These are phyloP conservation scores for Stenurella melanura DNA, from an alignment of 2,888 invertebrate genomes.

Conservation along the genomic window DNA sequence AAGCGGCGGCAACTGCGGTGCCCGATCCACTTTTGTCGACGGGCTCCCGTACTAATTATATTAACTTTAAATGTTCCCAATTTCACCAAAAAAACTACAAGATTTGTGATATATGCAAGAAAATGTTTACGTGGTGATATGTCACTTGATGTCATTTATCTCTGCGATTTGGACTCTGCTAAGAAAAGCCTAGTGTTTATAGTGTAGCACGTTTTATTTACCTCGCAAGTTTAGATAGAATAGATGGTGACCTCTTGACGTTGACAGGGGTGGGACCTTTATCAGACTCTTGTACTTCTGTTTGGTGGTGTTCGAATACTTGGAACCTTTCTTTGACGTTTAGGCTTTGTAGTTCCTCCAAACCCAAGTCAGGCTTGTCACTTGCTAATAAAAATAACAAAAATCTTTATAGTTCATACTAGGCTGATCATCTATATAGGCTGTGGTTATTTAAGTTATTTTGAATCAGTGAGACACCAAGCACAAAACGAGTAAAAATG, in stretches of 20 bases:
- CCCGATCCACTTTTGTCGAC: no score
- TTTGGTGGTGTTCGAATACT: slow-evolving; percentile 83
- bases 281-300: slow-evolving; percentile 73
- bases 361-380: slow-evolving; percentile 89
- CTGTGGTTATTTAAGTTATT: not conserved
- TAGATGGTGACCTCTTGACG: slow-evolving; percentile 83
- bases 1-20: no score
- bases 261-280: slow-evolving; percentile 74
- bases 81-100: no score
- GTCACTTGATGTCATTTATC: no score
- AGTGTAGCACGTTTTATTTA: slow-evolving; percentile 70
- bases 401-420: slow-evolving; percentile 36
- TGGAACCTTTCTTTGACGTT: slow-evolving; percentile 91
- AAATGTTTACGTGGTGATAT: no score
- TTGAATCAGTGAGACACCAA: not conserved
- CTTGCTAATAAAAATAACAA: slow-evolving; percentile 77
- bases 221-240: slow-evolving; percentile 88
- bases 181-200: no score
- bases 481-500: not conserved
- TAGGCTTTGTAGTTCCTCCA: slow-evolving; percentile 86
- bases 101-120: no score
- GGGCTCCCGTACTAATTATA: no score
- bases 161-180: no score
- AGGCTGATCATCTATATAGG: not conserved
- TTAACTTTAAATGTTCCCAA: no score